Percentiles rank a stretch among this genome's conserved stretches.
phyloP scores from a whole-genome alignment of 2,113 vertebrate genomes.

The Dissostichus mawsoni region DNA sequence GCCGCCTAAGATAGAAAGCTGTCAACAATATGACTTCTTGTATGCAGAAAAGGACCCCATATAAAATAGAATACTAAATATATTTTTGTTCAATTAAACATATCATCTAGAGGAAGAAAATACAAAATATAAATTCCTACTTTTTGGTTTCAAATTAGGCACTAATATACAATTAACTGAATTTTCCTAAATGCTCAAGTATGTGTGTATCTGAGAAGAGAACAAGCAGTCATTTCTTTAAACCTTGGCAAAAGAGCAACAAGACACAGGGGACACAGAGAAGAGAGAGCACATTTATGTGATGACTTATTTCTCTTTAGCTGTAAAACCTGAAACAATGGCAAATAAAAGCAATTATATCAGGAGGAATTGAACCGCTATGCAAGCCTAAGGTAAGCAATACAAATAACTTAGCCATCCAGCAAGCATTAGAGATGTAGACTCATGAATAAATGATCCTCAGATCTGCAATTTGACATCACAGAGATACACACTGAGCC shows the following conservation, averaged over 20 bases:
- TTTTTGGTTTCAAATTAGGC: too few species aligned
- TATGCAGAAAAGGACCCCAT: neutral
- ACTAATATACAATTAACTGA: too few species aligned
- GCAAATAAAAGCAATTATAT: constrained; percentile 56
- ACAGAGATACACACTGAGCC: constrained; percentile 58
- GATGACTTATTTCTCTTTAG: constrained; percentile 21
- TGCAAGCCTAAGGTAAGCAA: constrained; percentile 58
- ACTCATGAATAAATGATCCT: constrained; percentile 72
- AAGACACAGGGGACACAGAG: constrained; percentile 8
- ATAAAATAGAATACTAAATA: too few species aligned
- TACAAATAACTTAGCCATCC: constrained; percentile 64
- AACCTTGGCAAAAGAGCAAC: neutral
- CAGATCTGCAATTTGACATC: constrained; percentile 68
- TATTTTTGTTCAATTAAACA: too few species aligned
- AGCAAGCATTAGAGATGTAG: constrained; percentile 52
- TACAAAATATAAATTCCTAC: too few species aligned
- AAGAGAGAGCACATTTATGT: constrained; percentile 34
- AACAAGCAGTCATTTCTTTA: constrained; percentile 17
- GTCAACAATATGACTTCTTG: neutral
- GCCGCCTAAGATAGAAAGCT: neutral
- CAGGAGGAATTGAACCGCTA: constrained; percentile 49
- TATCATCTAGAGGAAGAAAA: too few species aligned
- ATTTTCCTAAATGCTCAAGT: too few species aligned
- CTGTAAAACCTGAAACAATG: constrained; percentile 52
- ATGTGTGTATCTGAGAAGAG: neutral